These are phyloP conservation scores for Babylonia areolata DNA, from an alignment of 1,140 invertebrate species.

Conservation along the genomic window DNA sequence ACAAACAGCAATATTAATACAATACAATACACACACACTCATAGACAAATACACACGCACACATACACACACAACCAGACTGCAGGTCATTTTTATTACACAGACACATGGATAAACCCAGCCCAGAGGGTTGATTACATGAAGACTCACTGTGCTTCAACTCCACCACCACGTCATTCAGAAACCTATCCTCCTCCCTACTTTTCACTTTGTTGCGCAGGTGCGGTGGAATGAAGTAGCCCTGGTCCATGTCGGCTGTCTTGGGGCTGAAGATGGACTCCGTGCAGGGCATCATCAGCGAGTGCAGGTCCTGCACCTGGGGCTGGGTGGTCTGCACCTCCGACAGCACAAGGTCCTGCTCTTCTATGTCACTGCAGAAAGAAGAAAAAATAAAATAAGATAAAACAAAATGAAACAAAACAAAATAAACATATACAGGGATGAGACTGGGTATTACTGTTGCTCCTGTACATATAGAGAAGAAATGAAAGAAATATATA, in stretches of 20 bases:
- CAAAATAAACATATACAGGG: background rate
- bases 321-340: slow-evolving; percentile 67
- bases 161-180: no score
- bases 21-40: background rate
- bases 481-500: no score
- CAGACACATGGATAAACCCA: no score
- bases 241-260: slow-evolving; percentile 95
- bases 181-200: slow-evolving; percentile 83
- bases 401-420: background rate
- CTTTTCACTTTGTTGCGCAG: slow-evolving; percentile 86
- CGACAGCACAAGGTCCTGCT: slow-evolving; percentile 90
- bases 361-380: slow-evolving; percentile 88
- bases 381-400: no score
- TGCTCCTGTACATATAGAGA: no score
- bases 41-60: background rate
- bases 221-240: slow-evolving; percentile 88
- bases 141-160: no score
- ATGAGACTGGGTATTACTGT: no score
- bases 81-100: no score
- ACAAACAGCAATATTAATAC: no score
- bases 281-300: background rate
- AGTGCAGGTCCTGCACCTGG: slow-evolving; percentile 35
- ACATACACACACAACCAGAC: background rate
- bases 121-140: no score
- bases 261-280: slow-evolving; percentile 69